phyloP scores from a whole-genome alignment of 2,888 invertebrate genomes.

The Drosophila lacicola region DNA sequence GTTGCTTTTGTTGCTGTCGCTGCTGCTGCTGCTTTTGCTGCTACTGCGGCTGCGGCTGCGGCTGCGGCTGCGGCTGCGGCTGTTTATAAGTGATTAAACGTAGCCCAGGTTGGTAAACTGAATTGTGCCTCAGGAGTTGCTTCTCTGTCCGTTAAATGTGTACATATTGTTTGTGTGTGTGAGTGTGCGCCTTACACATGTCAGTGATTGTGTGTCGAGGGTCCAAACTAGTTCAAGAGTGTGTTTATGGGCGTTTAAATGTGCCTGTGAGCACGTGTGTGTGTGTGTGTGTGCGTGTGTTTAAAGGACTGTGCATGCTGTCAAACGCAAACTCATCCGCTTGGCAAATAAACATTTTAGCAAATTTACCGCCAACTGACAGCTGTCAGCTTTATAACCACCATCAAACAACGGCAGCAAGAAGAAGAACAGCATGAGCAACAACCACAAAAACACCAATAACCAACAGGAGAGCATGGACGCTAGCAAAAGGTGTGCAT shows the following conservation, averaged over 20 bases:
- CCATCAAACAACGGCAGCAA: constrained; percentile 73
- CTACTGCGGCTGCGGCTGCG: constrained; percentile 36
- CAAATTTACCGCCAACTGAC: constrained; percentile 82
- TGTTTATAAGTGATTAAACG: constrained; percentile 78
- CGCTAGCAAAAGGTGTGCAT: constrained; percentile 64
- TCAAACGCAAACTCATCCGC: constrained; percentile 79
- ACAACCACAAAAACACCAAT: constrained; percentile 26
- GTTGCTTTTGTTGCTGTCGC: constrained; percentile 17
- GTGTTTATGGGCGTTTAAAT: constrained; percentile 17
- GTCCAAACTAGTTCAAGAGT: constrained; percentile 61
- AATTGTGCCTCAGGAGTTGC: constrained; percentile 50
- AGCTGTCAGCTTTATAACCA: constrained; percentile 82
- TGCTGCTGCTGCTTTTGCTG: constrained; percentile 11
- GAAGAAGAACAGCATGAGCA: constrained; percentile 26
- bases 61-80: constrained; percentile 57
- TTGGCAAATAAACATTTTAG: constrained; percentile 79
- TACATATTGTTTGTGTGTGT: constrained; percentile 16
- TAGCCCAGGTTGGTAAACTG: constrained; percentile 59
- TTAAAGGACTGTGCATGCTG: constrained; percentile 51
- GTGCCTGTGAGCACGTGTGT: constrained; percentile 7
- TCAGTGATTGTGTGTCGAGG: constrained; percentile 57
- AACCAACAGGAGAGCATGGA: constrained; percentile 28
- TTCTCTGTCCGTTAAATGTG: constrained; percentile 29
- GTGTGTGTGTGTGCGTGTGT: constrained; percentile 30
- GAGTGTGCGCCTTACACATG: constrained; percentile 48